Evolutionary conservation across 2,888 invertebrate genomes (phyloP).

Genomic region (Tortricodes alternella): DNA sequence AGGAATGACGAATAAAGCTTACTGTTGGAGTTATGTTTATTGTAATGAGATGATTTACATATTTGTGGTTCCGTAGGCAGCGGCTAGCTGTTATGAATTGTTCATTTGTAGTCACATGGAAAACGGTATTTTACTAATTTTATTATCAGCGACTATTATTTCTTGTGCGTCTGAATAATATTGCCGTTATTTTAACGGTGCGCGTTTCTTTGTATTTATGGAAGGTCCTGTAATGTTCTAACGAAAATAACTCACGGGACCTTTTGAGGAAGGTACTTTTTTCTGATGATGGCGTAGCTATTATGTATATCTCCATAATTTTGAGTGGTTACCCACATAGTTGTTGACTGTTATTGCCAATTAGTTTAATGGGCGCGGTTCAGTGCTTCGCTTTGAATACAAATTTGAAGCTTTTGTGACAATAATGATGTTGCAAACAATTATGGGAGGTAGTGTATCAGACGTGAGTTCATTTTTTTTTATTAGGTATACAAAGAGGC

Average conservation of each 20-base stretch:
- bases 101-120: not conserved
- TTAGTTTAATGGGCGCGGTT: slow-evolving; percentile 45
- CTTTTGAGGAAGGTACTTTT: slow-evolving; percentile 13
- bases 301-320: slow-evolving; percentile 12
- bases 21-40: slow-evolving; percentile 53
- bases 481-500: too few species aligned
- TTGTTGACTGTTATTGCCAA: slow-evolving; percentile 47
- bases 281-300: slow-evolving; percentile 12
- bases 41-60: slow-evolving; percentile 64
- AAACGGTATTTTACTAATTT: not conserved
- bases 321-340: slow-evolving; percentile 21
- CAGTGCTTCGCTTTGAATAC: slow-evolving; percentile 49
- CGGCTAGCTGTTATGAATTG: slow-evolving; percentile 30
- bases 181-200: slow-evolving; percentile 13
- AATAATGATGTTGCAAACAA: slow-evolving; percentile 40
- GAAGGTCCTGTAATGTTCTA: slow-evolving; percentile 12
- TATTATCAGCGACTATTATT: slow-evolving; percentile 9
- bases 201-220: slow-evolving; percentile 4
- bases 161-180: slow-evolving; percentile 23
- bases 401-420: slow-evolving; percentile 41
- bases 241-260: slow-evolving; percentile 17
- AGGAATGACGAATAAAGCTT: slow-evolving; percentile 46
- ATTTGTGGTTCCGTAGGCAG: slow-evolving; percentile 52
- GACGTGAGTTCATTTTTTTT: not conserved
- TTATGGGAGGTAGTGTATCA: slow-evolving; percentile 8